Conservation (phyloP, 1,140 invertebrate species). For the Gryon sp. region DNA sequence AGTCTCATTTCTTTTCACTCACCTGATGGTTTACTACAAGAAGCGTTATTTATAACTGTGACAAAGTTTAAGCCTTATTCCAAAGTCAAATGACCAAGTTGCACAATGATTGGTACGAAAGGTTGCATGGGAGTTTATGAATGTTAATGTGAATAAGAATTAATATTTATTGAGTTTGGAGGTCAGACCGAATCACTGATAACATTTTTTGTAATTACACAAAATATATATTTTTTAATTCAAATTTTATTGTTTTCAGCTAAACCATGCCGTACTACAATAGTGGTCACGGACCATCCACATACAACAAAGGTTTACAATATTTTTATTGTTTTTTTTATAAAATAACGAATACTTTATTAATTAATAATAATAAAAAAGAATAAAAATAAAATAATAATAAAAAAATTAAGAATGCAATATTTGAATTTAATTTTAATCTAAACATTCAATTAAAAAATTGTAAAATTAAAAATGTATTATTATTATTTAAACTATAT, state of each 20-base stretch:
- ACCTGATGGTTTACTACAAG: too few species aligned
- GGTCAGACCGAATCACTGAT: background rate
- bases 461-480: too few species aligned
- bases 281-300: slow-evolving; percentile 70
- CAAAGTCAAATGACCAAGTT: slow-evolving; percentile 37
- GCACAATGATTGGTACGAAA: slow-evolving; percentile 36
- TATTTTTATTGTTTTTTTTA: background rate
- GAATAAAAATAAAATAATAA: too few species aligned
- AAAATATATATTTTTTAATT: background rate
- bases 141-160: slow-evolving; percentile 24
- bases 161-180: background rate
- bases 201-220: background rate
- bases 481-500: too few species aligned
- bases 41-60: slow-evolving; percentile 31
- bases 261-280: slow-evolving; percentile 75
- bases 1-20: too few species aligned
- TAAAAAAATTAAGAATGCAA: too few species aligned
- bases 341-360: too few species aligned
- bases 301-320: slow-evolving; percentile 71
- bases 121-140: slow-evolving; percentile 11
- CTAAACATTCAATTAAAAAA: too few species aligned
- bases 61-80: slow-evolving; percentile 33
- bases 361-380: too few species aligned
- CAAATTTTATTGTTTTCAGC: slow-evolving; percentile 37
- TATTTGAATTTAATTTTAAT: too few species aligned